phyloP scores from a whole-genome alignment of 2,113 vertebrate genomes.

The Catharus fuscescens region DNA sequence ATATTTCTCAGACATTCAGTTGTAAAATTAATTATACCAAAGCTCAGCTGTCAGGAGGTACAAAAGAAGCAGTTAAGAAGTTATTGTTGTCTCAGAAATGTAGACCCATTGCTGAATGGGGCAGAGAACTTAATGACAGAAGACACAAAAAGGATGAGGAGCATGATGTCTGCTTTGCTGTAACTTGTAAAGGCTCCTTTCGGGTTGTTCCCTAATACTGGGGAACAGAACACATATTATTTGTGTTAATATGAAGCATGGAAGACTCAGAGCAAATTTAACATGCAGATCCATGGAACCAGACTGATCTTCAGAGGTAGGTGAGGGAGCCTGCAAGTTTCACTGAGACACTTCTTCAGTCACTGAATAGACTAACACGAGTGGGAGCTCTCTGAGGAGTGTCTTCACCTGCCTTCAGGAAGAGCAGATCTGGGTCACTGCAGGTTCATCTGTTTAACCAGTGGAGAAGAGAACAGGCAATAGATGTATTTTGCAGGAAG shows the following conservation, averaged over 20 bases:
- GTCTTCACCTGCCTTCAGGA: not conserved
- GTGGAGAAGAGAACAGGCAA: not conserved
- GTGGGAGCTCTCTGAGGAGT: not conserved
- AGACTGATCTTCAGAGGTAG: not conserved
- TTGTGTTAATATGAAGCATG: not conserved
- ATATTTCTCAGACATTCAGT: not conserved
- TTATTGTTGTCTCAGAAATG: not conserved
- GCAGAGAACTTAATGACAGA: not conserved
- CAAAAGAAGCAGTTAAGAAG: not conserved
- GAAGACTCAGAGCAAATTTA: not conserved
- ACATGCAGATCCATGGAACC: not conserved
- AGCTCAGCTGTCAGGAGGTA: not conserved
- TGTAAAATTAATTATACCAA: not conserved
- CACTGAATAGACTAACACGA: not conserved
- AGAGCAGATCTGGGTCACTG: not conserved
- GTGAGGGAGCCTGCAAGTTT: not conserved
- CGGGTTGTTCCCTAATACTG: not conserved
- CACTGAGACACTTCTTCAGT: not conserved
- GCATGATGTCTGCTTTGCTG: not conserved
- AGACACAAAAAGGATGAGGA: not conserved
- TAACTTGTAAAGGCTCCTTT: not conserved
- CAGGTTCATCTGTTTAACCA: not conserved
- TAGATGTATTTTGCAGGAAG: not conserved
- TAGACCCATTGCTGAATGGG: not conserved
- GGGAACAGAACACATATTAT: not conserved